Percentiles rank a stretch among this genome's conserved stretches.
phyloP scores from a whole-genome alignment of 2,797 vertebrate genomes.

The Parotocinclus haroldoi region DNA sequence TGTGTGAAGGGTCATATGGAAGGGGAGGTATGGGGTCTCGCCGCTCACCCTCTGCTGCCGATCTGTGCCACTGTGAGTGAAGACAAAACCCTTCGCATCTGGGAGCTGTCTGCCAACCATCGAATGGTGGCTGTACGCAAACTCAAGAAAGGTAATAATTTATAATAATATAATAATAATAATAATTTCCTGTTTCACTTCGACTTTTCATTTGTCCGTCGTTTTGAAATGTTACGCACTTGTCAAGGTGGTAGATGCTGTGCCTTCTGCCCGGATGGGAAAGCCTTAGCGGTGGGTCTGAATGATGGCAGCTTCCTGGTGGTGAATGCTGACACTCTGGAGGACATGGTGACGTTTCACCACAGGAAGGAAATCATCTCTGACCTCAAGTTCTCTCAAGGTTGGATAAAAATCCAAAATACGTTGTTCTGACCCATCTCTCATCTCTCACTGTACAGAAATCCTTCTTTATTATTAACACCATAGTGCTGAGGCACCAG shows the following conservation, averaged over 20 bases:
- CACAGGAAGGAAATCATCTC: constrained; percentile 95
- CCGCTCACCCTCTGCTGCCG: constrained; percentile 88
- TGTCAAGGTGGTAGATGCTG: constrained; percentile 88
- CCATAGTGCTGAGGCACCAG: too few relatives aligned
- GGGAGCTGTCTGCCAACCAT: constrained; percentile 93
- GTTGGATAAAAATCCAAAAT: constrained; percentile 55
- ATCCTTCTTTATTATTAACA: too few relatives aligned
- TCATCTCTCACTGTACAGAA: too few relatives aligned
- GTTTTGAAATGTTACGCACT: background rate
- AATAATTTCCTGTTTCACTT: too few relatives aligned
- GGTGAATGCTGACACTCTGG: constrained; percentile 92
- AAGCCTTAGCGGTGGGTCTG: constrained; percentile 89
- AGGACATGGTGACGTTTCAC: constrained; percentile 97
- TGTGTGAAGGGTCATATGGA: constrained; percentile 89
- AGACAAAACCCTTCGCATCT: constrained; percentile 92
- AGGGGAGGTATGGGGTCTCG: constrained; percentile 94
- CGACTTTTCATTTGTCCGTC: too few relatives aligned
- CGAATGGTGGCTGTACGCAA: constrained; percentile 97
- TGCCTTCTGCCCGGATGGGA: constrained; percentile 95
- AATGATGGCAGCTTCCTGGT: constrained; percentile 96
- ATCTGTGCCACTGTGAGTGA: constrained; percentile 96
- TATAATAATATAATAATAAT: too few relatives aligned
- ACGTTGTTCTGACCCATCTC: too few relatives aligned
- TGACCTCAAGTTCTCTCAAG: constrained; percentile 92
- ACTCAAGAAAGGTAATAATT: constrained; percentile 94